These are phyloP conservation scores for Bombycilla garrulus DNA, from an alignment of 2,113 vertebrate genomes.

Conservation along the genomic window DNA sequence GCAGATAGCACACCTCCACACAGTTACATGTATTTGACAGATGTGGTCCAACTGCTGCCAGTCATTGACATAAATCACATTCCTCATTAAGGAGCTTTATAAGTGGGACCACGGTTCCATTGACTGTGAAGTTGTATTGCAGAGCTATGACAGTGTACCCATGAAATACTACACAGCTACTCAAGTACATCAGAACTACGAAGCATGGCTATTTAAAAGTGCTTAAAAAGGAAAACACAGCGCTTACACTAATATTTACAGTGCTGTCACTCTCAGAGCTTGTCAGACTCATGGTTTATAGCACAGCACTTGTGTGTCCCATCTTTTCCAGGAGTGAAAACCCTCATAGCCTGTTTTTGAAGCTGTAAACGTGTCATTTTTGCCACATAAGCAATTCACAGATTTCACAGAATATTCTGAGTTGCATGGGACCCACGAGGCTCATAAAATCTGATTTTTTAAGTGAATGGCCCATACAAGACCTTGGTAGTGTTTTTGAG, in stretches of 20 bases:
- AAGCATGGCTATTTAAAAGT: background rate
- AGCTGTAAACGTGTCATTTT: background rate
- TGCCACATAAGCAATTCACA: background rate
- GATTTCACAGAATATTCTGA: background rate
- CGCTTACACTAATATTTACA: background rate
- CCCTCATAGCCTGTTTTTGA: background rate
- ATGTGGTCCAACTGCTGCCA: background rate
- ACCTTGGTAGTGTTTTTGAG: background rate
- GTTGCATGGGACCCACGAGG: background rate
- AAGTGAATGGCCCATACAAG: background rate
- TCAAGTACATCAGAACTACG: background rate
- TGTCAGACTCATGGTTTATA: background rate
- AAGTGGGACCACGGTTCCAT: rapidly evolving
- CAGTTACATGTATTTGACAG: background rate
- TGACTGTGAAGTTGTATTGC: background rate
- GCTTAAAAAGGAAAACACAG: background rate
- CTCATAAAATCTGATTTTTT: background rate
- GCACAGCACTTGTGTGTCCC: background rate
- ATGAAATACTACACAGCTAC: background rate
- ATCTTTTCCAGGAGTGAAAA: background rate
- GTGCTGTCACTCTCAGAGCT: background rate
- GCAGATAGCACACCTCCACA: background rate
- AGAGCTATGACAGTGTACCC: background rate
- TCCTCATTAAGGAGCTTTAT: background rate
- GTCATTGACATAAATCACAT: background rate